Evolutionary conservation across 2,797 vertebrate species (phyloP).

Genomic region (Calcarius lapponicus): DNA sequence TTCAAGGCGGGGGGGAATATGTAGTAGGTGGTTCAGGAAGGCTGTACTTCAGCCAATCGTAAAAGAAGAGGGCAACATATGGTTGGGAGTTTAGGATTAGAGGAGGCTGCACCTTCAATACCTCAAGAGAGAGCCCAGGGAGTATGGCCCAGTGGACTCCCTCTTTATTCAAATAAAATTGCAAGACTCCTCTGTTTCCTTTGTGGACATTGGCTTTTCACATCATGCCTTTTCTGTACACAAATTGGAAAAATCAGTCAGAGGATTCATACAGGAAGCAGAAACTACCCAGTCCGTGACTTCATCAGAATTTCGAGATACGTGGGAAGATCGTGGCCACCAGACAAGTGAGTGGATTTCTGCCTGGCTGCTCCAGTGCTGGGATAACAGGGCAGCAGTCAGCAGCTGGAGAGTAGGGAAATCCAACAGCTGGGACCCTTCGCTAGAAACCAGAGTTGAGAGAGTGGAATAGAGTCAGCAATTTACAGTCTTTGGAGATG

Average conservation of each 20-base stretch:
- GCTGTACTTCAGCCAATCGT: background rate
- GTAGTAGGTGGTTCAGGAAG: rapidly evolving
- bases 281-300: background rate
- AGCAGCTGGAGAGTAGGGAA: background rate
- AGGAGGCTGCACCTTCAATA: background rate
- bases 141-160: background rate
- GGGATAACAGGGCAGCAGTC: background rate
- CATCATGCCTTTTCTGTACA: background rate
- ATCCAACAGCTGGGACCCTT: background rate
- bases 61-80: background rate
- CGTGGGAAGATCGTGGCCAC: background rate
- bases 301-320: background rate
- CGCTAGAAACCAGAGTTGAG: rapidly evolving
- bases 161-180: background rate
- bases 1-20: background rate
- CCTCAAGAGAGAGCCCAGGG: background rate
- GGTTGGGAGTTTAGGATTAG: background rate
- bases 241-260: background rate
- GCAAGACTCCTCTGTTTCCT: background rate
- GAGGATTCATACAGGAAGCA: background rate
- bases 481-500: background rate
- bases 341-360: background rate
- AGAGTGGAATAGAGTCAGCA: background rate
- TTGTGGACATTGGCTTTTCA: background rate
- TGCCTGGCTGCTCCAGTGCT: background rate